Evolutionary conservation across 2,888 invertebrate species (phyloP).

Genomic region (Tiliacea citrago): DNA sequence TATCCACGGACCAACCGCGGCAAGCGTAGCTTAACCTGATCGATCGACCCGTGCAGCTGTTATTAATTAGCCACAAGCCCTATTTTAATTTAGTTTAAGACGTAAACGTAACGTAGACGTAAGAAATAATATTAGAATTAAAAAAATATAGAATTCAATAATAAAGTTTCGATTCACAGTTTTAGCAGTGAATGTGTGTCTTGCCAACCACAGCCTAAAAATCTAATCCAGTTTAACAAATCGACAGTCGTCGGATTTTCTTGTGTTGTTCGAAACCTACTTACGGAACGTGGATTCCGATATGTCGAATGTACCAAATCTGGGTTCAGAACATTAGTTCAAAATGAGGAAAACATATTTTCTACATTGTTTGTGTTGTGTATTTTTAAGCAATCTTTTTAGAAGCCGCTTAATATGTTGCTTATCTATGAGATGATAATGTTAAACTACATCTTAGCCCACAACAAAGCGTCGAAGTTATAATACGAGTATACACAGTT

Average conservation of each 20-base stretch:
- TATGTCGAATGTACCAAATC: constrained; percentile 28
- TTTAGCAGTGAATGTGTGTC: background rate
- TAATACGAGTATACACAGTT: no score
- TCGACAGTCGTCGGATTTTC: constrained; percentile 21
- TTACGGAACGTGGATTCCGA: constrained; percentile 17
- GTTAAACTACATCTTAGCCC: background rate
- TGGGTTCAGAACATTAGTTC: constrained; percentile 16
- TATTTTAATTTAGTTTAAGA: no score
- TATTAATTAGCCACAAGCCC: no score
- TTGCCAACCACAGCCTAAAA: constrained; percentile 23
- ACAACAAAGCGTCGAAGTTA: background rate
- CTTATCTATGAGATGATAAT: no score
- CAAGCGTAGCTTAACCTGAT: no score
- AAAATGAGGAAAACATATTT: constrained; percentile 7
- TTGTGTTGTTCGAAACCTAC: constrained; percentile 22
- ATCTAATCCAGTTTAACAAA: constrained; percentile 52
- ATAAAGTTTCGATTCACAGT: background rate
- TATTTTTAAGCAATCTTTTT: constrained; percentile 2
- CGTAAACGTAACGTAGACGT: background rate
- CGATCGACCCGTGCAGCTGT: no score
- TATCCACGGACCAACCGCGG: no score
- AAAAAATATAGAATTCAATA: background rate
- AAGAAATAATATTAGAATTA: background rate
- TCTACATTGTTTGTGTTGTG: background rate
- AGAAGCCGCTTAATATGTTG: background rate